phyloP scores from a whole-genome alignment of 2,113 vertebrate genomes.

The Cebus imitator region DNA sequence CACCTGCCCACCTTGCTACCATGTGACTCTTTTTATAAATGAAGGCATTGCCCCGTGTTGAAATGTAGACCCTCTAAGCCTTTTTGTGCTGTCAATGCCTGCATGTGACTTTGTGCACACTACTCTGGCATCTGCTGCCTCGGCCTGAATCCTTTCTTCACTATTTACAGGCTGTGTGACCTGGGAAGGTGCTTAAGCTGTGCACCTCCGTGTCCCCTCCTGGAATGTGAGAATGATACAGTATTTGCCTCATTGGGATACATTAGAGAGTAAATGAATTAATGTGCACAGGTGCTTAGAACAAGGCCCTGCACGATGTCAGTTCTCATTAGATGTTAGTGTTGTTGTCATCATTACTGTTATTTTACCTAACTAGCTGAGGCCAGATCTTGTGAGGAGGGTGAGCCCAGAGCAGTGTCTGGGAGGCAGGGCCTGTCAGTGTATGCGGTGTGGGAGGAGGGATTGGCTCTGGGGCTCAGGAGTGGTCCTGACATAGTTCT shows the following conservation, averaged over 20 bases:
- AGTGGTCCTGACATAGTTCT: not conserved
- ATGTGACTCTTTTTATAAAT: not conserved
- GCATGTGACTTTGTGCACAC: not conserved
- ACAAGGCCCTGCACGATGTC: fast-evolving
- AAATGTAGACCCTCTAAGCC: not conserved
- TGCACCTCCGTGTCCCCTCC: not conserved
- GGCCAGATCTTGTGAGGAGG: not conserved
- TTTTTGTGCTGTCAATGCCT: fast-evolving
- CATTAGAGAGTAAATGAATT: not conserved
- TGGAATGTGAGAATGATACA: not conserved
- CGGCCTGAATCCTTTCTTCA: not conserved
- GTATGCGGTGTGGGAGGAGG: not conserved
- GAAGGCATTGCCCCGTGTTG: too few species aligned
- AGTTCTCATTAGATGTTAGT: not conserved
- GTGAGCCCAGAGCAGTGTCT: not conserved
- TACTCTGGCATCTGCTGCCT: not conserved
- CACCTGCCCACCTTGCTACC: not conserved
- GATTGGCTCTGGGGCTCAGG: not conserved
- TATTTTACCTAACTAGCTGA: not conserved
- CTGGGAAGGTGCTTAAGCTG: not conserved
- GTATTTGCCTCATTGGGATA: not conserved
- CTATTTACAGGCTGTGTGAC: not conserved
- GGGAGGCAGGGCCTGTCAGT: not conserved
- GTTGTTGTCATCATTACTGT: too few species aligned
- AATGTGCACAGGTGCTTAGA: too few species aligned